Evolutionary conservation across 2,797 vertebrate genomes (phyloP).

Genomic region (Mareca penelope): DNA sequence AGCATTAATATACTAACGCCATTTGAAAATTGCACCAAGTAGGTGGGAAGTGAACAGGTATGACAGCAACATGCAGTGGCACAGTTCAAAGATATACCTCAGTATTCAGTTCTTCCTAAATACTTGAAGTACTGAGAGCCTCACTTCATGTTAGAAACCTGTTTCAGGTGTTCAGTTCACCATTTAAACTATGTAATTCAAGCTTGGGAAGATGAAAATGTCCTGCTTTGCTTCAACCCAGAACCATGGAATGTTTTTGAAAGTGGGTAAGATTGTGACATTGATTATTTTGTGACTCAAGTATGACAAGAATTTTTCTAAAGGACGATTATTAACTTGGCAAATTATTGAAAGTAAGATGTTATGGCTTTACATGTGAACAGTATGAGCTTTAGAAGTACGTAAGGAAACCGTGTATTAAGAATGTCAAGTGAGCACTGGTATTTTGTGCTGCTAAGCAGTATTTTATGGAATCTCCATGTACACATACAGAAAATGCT

Average conservation of each 20-base stretch:
- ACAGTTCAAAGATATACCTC: neutral
- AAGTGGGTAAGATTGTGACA: neutral
- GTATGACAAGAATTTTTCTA: neutral
- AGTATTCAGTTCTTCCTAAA: neutral
- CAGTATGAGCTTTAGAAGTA: neutral
- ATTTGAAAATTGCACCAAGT: neutral
- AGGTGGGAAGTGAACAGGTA: neutral
- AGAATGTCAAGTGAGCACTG: neutral
- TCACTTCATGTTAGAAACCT: neutral
- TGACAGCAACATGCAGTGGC: neutral
- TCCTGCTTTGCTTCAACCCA: neutral
- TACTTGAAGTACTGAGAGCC: neutral
- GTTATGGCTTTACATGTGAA: neutral
- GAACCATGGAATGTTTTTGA: neutral
- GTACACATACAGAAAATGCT: neutral
- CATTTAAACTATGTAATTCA: neutral
- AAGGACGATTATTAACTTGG: neutral
- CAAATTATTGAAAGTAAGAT: neutral
- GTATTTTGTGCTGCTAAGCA: neutral
- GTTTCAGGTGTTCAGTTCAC: neutral
- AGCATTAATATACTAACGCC: neutral
- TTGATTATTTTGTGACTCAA: neutral
- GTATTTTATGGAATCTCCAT: neutral
- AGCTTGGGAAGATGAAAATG: neutral
- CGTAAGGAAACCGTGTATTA: neutral